Conservation (phyloP, 2,888 invertebrate species). For the Xiphydria camelus region DNA sequence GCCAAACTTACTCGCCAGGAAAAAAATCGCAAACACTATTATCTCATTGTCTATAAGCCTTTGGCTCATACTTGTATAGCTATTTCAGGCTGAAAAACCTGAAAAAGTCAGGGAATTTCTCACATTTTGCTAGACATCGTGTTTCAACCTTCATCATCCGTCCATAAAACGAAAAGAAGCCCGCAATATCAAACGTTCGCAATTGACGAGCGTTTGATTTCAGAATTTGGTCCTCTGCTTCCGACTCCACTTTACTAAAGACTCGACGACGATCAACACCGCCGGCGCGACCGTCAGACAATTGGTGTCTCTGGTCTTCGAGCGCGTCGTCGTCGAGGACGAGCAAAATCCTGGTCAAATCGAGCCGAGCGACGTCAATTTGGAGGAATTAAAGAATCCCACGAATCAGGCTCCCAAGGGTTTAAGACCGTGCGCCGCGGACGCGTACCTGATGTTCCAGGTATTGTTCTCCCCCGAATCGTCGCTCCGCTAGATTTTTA, state of each 20-base stretch:
- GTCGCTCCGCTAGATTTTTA: conserved; percentile 22
- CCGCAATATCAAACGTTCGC: too few species aligned
- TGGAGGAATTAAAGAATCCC: conserved; percentile 79
- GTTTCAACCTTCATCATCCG: too few species aligned
- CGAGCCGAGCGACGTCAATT: conserved; percentile 62
- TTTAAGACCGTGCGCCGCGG: conserved; percentile 84
- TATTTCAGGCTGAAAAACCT: too few species aligned
- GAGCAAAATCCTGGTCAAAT: conserved; percentile 58
- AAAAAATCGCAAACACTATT: too few species aligned
- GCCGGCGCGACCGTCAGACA: conserved; percentile 98
- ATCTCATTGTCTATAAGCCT: too few species aligned
- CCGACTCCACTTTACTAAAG: conserved; percentile 93
- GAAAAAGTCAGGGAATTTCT: too few species aligned
- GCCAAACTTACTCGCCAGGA: too few species aligned
- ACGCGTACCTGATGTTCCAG: conserved; percentile 94
- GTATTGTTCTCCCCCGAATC: conserved; percentile 55
- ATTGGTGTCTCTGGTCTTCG: conserved; percentile 89
- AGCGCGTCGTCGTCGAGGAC: conserved; percentile 78
- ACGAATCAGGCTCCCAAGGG: conserved; percentile 80
- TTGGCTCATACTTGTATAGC: too few species aligned
- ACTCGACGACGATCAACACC: conserved; percentile 93
- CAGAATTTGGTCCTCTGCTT: conserved; percentile 94
- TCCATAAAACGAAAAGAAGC: too few species aligned
- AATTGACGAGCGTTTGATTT: too few species aligned
- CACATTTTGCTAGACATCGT: too few species aligned